Percentiles rank a stretch among this genome's conserved stretches.
Evolutionary conservation across 2,888 invertebrate genomes (phyloP).

Genomic region (Calliphora vomitoria): DNA sequence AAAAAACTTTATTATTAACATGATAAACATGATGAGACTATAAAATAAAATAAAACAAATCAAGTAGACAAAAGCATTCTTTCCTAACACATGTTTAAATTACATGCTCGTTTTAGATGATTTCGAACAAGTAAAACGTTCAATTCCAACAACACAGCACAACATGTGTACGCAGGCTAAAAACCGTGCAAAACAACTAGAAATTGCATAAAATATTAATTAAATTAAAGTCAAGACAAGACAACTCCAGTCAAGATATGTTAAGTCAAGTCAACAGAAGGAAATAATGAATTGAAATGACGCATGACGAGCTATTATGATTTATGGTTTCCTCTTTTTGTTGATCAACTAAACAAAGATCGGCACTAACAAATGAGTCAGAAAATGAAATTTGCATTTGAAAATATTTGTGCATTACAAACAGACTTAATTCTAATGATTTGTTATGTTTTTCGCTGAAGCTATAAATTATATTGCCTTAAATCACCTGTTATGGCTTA

Average conservation of each 20-base stretch:
- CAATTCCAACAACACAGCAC: conserved; percentile 14
- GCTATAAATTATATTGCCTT: background rate
- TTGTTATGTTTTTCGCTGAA: background rate
- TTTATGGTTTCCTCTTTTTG: conserved; percentile 63
- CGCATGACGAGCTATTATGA: conserved; percentile 66
- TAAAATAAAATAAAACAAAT: conserved; percentile 27
- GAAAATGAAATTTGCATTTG: conserved; percentile 23
- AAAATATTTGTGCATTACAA: conserved; percentile 25
- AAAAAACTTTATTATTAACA: conserved; percentile 13
- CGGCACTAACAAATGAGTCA: conserved; percentile 10
- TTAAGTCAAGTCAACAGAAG: conserved; percentile 12
- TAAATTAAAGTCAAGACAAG: conserved; percentile 57
- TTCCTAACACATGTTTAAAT: conserved; percentile 46
- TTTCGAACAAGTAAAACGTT: background rate
- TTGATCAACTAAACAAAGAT: conserved; percentile 3
- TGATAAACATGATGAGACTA: conserved; percentile 19
- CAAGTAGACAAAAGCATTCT: conserved; percentile 2
- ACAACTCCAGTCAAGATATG: background rate
- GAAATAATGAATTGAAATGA: conserved; percentile 53
- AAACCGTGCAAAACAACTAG: conserved; percentile 38
- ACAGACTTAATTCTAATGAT: conserved; percentile 6
- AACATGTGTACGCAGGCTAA: conserved; percentile 16
- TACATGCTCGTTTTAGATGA: conserved; percentile 5
- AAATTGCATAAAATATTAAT: conserved; percentile 58
- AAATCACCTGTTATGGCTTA: conserved; percentile 42